Evolutionary conservation across 2,888 invertebrate genomes (phyloP).

Genomic region (Belgica antarctica): DNA sequence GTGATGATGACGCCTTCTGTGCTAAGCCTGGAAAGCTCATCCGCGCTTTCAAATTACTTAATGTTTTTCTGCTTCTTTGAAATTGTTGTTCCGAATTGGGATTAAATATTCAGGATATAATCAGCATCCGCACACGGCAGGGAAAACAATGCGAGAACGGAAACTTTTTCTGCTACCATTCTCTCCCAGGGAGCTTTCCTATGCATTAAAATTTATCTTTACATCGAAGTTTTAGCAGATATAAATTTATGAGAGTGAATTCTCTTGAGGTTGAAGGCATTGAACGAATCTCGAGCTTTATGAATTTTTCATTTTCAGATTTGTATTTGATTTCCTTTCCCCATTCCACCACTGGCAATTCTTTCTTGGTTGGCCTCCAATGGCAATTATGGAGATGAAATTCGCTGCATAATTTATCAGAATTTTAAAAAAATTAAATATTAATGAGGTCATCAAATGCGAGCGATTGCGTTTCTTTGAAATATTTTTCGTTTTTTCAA

Average conservation of each 20-base stretch:
- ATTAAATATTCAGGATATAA: conserved; percentile 15
- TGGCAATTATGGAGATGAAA: conserved; percentile 23
- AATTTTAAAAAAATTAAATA: conserved; percentile 1
- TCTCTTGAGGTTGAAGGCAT: neutral
- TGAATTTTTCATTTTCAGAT: neutral
- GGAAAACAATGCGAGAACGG: neutral
- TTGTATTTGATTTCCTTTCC: neutral
- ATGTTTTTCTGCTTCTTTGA: too few relatives aligned
- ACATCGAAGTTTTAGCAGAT: neutral
- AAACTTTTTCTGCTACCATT: neutral
- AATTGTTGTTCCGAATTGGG: too few relatives aligned
- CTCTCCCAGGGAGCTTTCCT: too few relatives aligned
- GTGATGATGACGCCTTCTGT: too few relatives aligned
- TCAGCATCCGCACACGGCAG: conserved; percentile 1
- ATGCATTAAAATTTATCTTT: neutral
- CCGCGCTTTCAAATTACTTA: too few relatives aligned
- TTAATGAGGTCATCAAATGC: neutral
- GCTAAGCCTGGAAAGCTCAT: too few relatives aligned
- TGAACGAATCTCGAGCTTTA: neutral
- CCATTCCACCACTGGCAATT: too few relatives aligned
- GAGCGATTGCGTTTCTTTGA: neutral
- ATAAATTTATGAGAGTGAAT: conserved; percentile 13
- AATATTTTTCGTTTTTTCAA: neutral
- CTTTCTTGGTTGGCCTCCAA: too few relatives aligned
- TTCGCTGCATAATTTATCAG: conserved; percentile 1